Conservation (phyloP, 2,113 vertebrate genomes). For the Regulus satrapa region DNA sequence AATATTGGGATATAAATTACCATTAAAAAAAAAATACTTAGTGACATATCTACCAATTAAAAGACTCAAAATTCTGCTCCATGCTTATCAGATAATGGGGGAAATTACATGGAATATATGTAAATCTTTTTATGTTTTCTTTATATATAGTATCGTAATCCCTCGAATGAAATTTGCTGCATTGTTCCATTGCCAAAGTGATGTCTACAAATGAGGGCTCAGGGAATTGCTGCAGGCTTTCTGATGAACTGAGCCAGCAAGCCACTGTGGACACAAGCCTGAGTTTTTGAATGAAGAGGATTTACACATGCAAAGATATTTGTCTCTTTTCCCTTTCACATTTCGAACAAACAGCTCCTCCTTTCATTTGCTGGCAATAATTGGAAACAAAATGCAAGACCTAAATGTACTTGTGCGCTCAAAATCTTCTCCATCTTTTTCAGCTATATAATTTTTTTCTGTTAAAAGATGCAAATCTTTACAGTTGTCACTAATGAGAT, state of each 20-base stretch:
- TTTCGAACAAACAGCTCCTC: not conserved
- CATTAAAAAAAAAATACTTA: not conserved
- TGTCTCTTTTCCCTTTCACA: not conserved
- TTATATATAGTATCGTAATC: not conserved
- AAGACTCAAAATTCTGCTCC: not conserved
- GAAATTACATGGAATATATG: not conserved
- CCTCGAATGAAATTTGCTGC: not conserved
- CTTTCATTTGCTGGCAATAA: not conserved
- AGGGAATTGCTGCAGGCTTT: slow-evolving; percentile 8
- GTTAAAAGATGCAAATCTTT: not conserved
- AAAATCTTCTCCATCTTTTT: not conserved
- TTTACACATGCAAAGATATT: slow-evolving; percentile 15
- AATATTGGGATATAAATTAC: not conserved
- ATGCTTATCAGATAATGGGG: not conserved
- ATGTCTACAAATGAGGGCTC: not conserved
- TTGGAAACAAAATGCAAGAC: not conserved
- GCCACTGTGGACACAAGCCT: slow-evolving; percentile 15
- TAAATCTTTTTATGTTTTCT: slow-evolving; percentile 21
- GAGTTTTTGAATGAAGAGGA: slow-evolving; percentile 21
- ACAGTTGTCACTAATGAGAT: not conserved
- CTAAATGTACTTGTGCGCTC: not conserved
- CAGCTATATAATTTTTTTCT: not conserved
- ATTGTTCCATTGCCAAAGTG: slow-evolving; percentile 32
- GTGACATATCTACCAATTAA: not conserved
- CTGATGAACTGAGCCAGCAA: not conserved